Evolutionary conservation across 2,888 invertebrate genomes (phyloP), one percentile per base, ranked within the genome.

Genomic region (Drosophila anomelani): DNA sequence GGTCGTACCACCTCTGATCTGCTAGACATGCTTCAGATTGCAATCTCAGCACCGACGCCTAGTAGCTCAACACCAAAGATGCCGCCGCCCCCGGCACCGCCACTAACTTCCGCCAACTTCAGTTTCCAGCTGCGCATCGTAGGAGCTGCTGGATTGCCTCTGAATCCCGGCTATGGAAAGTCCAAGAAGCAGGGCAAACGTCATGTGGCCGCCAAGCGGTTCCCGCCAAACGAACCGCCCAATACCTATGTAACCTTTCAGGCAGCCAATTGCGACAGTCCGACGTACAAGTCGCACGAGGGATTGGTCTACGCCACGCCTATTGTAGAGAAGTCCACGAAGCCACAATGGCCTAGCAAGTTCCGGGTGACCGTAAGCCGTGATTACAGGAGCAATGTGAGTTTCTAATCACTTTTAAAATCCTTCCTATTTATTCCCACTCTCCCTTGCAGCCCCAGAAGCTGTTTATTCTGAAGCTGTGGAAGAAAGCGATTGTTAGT

Each of bases 171-270:
- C 43, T 75, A 89, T 58, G 76, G 82, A 4, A 88, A 89, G 32
- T 58, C 73, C 54, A 91, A 89, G 64, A 86, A 85, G 17, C 77
- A 80, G 57, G 82, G 78, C 32, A 90, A 90, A 58, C 90, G 90
- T 7, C 85, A 88, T 55, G 68, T 77, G 23, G 76, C 78, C 36
- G 93, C 89, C 26, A 87, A 88, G 32, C 64, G 91, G 15, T 90
- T 88, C 73, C 87, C 90, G 17, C 84, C 93, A 58, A 91, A 92
- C 23, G 91, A 94, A 15, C 93, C 94, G 54, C 95, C 95, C 12
- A 94, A 93, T 81, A 94, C 94, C 44, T 95, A 95, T 82, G 95
- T 95, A 12, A 94, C 94, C 55, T 95, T 95, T 87, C 94, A 94
- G 84, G 93, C 93, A 4, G 68, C 85, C 10, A 75, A 73, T 26